Base-by-base conservation (phyloP, 2,888 invertebrate genomes). In the Zaprionus bogoriensis region DNA sequence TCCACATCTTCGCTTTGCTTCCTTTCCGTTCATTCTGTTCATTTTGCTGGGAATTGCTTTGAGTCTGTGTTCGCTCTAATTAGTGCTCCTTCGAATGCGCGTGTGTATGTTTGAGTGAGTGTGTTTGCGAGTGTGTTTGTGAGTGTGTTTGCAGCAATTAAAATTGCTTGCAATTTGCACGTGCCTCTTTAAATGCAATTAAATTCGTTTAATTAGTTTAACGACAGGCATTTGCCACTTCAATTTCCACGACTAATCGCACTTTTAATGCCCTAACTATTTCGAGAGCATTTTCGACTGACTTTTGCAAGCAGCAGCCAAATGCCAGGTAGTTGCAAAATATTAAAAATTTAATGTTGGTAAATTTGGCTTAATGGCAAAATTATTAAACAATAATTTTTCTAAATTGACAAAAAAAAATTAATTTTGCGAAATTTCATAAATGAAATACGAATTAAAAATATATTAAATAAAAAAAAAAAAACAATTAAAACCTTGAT, bases 141-240 rank as follows among this genome's bases (percentile, higher is more conserved):
- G 47, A 58, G 52, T 68, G 57, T 67, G 71, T 66, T 30, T 61
- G 45, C 50, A 61, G 70, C 84, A 80, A 70, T 77, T 81, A 81
- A 84, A 84, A 77, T 77, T 63, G 65, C 52, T 73, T 67, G 74
- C 81, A 70, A 80, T 84, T 84, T 74, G 81, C 84, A 80, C 80
- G 81, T 80, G 74, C 63, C 75, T 54, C 74, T 82, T 86, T 51
- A 74, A 74, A 81, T 67, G 80, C 79, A 69, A 86, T 84, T 81
- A 84, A 86, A 81, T 77, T 58, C 80, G 57, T 84, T 80, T 86
- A 80, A 80, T 84, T 84, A 68, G 84, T 86, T 86, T 84, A 80
- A 86, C 78, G 87, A 64, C 84, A 46, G 67, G 48, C 60, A 86
- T 83, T 83, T 60, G 67, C 78, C 78, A 70, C 70, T 77, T 53